phyloP scores from a whole-genome alignment of 2,797 vertebrate genomes.

The Menidia menidia region DNA sequence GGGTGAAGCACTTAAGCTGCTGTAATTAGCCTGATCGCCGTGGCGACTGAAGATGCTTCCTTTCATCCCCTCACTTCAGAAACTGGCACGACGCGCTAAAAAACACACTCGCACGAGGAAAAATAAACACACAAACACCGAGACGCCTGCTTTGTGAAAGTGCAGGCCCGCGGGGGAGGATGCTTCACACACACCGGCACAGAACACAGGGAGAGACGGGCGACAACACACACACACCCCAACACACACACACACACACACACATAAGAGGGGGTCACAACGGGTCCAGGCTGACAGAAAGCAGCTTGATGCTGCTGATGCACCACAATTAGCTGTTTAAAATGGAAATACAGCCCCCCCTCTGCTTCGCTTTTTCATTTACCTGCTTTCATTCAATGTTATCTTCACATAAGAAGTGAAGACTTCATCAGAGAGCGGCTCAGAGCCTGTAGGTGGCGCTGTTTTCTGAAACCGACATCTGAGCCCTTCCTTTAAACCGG shows the following conservation, averaged over 20 bases:
- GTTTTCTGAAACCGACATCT: not conserved
- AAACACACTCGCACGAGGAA: conserved; percentile 53
- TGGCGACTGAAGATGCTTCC: conserved; percentile 81
- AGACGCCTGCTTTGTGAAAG: conserved; percentile 37
- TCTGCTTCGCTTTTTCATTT: conserved; percentile 4
- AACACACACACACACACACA: not conserved
- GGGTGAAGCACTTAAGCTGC: conserved; percentile 87
- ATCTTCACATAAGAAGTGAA: not conserved
- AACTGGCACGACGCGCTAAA: conserved; percentile 71
- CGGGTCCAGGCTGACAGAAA: conserved; percentile 43
- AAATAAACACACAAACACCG: conserved; percentile 48
- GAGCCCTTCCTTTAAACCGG: too few species aligned
- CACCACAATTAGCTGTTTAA: conserved; percentile 30
- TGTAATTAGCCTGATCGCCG: conserved; percentile 85
- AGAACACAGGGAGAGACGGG: conserved; percentile 17
- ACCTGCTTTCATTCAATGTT: conserved; percentile 14
- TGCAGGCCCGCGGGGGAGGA: conserved; percentile 28
- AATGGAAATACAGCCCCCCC: conserved; percentile 6
- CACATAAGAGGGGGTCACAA: conserved; percentile 13
- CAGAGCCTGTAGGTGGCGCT: conserved; percentile 15
- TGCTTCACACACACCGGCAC: conserved; percentile 36
- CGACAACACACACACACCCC: conserved; percentile 13
- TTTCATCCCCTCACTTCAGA: conserved; percentile 83
- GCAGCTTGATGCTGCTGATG: conserved; percentile 39
- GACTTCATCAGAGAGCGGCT: conserved; percentile 9